A percentile compares a stretch with the other conserved stretches of the same genome.
phyloP scores from a whole-genome alignment of 2,888 invertebrate species.

The Aphidoletes aphidimyza region DNA sequence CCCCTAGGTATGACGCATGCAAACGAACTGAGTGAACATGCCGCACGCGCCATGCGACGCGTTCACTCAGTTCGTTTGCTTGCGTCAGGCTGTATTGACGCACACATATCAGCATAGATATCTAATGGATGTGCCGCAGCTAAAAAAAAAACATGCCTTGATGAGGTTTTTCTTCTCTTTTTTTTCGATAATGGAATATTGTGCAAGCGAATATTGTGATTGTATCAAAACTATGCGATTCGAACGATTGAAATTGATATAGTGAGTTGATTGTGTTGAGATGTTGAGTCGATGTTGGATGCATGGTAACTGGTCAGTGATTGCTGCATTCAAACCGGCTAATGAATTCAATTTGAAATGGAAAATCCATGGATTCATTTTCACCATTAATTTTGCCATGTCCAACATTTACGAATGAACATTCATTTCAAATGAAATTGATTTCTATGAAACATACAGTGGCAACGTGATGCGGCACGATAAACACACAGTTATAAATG shows the following conservation, averaged over 20 bases:
- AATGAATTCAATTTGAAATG: conserved; percentile 48
- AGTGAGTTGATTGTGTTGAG: not conserved
- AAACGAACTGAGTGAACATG: no score
- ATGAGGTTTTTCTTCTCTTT: no score
- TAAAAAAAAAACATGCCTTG: no score
- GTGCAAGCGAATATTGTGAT: not conserved
- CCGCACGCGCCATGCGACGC: no score
- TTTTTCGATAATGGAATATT: conserved; percentile 37
- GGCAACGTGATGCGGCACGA: not conserved
- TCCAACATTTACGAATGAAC: no score
- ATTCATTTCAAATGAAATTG: not conserved
- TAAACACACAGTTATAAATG: not conserved
- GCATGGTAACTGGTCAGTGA: not conserved
- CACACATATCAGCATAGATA: no score
- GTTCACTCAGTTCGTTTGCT: no score
- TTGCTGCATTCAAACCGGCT: not conserved
- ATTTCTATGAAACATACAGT: not conserved
- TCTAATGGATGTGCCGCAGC: no score
- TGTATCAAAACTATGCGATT: not conserved
- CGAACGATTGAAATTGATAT: no score
- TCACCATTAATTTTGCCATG: not conserved
- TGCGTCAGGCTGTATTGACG: no score
- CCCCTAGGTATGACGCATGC: no score
- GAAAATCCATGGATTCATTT: conserved; percentile 19
- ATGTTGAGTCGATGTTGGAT: not conserved